Conservation (phyloP, 2,888 invertebrate species). For the Ornithoptera priamus region DNA sequence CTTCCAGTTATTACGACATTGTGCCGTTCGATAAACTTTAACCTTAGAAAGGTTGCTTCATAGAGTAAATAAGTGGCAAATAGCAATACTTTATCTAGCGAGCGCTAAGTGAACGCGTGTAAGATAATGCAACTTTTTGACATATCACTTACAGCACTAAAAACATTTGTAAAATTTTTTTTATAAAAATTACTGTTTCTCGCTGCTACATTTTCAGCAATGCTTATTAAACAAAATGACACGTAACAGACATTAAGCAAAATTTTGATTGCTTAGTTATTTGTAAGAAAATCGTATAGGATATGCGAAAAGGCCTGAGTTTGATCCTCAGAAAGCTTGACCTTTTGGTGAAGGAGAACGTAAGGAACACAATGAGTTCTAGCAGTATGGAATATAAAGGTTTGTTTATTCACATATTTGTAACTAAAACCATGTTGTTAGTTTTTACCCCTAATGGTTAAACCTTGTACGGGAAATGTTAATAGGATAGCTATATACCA, state of each 20-base stretch:
- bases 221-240: not conserved
- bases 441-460: conserved; percentile 13
- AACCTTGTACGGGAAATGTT: conserved; percentile 17
- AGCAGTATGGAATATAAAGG: too few species aligned
- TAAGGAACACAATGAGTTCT: too few species aligned
- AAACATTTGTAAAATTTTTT: not conserved
- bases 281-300: too few species aligned
- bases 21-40: conserved; percentile 50
- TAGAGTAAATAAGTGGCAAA: conserved; percentile 32
- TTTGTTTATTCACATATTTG: too few species aligned
- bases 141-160: not conserved
- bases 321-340: too few species aligned
- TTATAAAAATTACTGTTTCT: not conserved
- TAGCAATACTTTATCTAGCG: conserved; percentile 19
- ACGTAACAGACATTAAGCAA: too few species aligned
- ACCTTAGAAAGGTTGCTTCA: conserved; percentile 55
- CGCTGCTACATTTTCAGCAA: not conserved
- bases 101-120: conserved; percentile 7
- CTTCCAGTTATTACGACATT: conserved; percentile 36
- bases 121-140: not conserved
- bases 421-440: not conserved
- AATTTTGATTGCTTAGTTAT: too few species aligned
- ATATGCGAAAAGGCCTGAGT: too few species aligned
- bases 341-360: too few species aligned
- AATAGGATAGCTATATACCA: too few species aligned